Evolutionary conservation across 1,140 invertebrate species (phyloP).

Genomic region (Artemia franciscana): DNA sequence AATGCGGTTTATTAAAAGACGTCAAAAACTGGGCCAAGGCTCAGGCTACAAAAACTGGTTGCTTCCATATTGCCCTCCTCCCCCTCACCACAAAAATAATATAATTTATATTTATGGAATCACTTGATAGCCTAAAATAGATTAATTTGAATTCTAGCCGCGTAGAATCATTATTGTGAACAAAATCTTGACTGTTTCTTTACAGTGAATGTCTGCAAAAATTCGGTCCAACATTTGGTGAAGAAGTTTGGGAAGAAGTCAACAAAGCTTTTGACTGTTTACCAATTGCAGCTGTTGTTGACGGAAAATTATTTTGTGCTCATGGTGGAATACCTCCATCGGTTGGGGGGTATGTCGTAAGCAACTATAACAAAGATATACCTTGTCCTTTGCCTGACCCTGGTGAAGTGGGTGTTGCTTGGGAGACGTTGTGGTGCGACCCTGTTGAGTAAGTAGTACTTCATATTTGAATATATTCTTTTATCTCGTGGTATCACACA

Average conservation of each 20-base stretch:
- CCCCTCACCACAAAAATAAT: no score
- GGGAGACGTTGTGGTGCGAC: constrained; percentile 57
- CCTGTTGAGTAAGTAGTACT: constrained; percentile 30
- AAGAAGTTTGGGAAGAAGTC: constrained; percentile 36
- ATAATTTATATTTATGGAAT: no score
- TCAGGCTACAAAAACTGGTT: no score
- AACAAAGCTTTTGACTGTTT: constrained; percentile 43
- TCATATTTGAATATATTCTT: no score
- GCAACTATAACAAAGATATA: constrained; percentile 30
- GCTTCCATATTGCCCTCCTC: no score
- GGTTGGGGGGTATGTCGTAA: constrained; percentile 27
- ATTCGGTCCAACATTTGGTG: constrained; percentile 20
- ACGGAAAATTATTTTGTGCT: constrained; percentile 44
- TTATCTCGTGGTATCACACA: no score
- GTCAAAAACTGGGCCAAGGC: no score
- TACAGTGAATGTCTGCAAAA: constrained; percentile 20
- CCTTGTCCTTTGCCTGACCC: constrained; percentile 35
- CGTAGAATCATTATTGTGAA: not conserved
- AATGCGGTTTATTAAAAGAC: no score
- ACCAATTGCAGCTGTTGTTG: constrained; percentile 41
- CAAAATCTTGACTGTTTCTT: constrained; percentile 11
- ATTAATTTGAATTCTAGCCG: no score
- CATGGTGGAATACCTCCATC: constrained; percentile 42
- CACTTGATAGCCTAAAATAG: no score
- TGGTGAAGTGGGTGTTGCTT: constrained; percentile 35